Base-by-base conservation (phyloP, 2,797 vertebrate species). In the Pelochelys cantorii region DNA sequence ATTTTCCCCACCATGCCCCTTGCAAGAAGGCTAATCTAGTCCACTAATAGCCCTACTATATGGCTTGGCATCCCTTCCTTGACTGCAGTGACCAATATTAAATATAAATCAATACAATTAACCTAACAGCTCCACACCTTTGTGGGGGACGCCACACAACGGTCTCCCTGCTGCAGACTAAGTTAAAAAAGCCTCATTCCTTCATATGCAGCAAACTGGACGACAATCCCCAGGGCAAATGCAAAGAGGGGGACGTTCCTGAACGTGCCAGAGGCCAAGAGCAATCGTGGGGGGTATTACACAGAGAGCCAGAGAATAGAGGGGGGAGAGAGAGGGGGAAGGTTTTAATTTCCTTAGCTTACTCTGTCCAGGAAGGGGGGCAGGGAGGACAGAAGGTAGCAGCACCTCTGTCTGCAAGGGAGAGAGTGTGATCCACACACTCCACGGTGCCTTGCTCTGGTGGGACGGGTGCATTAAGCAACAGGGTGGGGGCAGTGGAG, bases 71-170 rank as follows among this genome's bases (percentile, higher is more conserved):
- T 57, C 48, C 54, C 81, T 42, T 5, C 25, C 53, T 25, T 0
- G 0, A 0, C 68, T 42, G 54, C 22, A 90, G 65, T 0, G 0
- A 71, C n/a, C 18, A 20, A 37, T 37, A 22, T 71, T 20, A 71
- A 71, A 71, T 34, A 3, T 11, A 71, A 34, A 34, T 37, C 18
- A 22, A 71, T 89, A 23, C 1, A n/a, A 27, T 53, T 4, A 2
- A 13, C 15, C 7, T n/a, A 74, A 56, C 11, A 55, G 27, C 0
- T 4, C 1, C 13, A 25, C 12, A 14, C 12, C 13, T 75, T 48
- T 20, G 1, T 34, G 54, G 42, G 34, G 71, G 7, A 74, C 3
- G 22, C 68, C 23, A 25, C 22, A 42, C 9, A 42, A 42, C 42
- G 34, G 37, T 42, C 71, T 74, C 11, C 71, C 25, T 37, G 71